Evolutionary conservation across 2,113 vertebrate species (phyloP).

Genomic region (Malurus alboscapulatus): DNA sequence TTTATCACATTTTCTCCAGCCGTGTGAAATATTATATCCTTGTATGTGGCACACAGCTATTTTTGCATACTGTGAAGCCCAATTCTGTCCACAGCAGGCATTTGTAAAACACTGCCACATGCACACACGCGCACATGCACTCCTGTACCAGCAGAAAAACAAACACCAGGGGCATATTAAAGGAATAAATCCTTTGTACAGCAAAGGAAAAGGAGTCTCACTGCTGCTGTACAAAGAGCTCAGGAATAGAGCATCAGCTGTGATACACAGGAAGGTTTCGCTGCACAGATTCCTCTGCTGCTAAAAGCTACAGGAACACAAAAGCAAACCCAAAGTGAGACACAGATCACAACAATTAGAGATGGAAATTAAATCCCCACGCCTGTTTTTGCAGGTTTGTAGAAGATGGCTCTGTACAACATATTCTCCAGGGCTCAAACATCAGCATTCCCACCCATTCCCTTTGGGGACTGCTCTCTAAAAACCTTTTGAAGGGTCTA

Average conservation of each 20-base stretch:
- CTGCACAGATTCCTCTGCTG: not conserved
- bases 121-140: accelerated
- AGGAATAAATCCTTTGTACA: slow-evolving; percentile 11
- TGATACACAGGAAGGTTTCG: not conserved
- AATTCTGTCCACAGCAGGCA: slow-evolving; percentile 56
- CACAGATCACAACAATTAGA: not conserved
- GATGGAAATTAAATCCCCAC: not conserved
- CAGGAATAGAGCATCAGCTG: not conserved
- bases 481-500: not conserved
- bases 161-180: slow-evolving; percentile 23
- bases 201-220: not conserved
- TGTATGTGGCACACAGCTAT: not conserved
- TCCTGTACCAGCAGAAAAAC: slow-evolving; percentile 6
- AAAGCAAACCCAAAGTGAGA: not conserved
- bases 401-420: not conserved
- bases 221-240: not conserved
- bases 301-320: not conserved
- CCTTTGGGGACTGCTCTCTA: not conserved
- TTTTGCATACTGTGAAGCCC: slow-evolving; percentile 45
- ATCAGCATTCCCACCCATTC: not conserved
- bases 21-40: slow-evolving; percentile 11
- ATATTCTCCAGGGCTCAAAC: not conserved
- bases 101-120: slow-evolving; percentile 22
- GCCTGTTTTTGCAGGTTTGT: not conserved
- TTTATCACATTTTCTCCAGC: slow-evolving; percentile 35